Evolutionary conservation across 2,113 vertebrate species (phyloP), one percentile per base, ranked within the genome.

Genomic region (Pundamilia nyererei): DNA sequence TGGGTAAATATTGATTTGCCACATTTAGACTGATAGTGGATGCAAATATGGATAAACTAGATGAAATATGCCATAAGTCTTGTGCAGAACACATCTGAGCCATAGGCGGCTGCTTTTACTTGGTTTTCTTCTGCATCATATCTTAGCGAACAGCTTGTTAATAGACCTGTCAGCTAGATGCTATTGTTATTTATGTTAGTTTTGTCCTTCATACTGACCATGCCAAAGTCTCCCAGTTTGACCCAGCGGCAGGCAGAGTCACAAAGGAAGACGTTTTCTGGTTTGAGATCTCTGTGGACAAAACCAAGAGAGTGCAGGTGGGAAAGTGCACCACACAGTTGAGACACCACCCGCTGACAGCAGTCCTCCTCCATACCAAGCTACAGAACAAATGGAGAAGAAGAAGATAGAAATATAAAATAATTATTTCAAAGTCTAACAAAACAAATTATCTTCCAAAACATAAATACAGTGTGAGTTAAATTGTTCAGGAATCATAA

Each of bases 241-340:
- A 98, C 97, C 21, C 92, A 96, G 3, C 90, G 95, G 47, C 98
- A 98, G 1, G 86, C 89, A 0, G 93, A 51, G 89, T 98, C 98
- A 0, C 97, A 98, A 82, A 98, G 96, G 86, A 98, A 96, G 58
- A 98, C 95, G 1, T 98, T 98, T 92, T 98, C 98, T 0, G 98
- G 97, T 90, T 98, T 98, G 82, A 98, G 90, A 0, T 98, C 98
- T 0, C 98, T 95, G 24, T 98, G 98, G 54, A 98, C 97, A 42
- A 98, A 96, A 2, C 97, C 97, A 0, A 96, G 96, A 17, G 96
- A 79, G 26, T 98, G 98, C 49, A 98, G 97, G 90, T 97, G 98
- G 82, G 97, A 95, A 72, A 98, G 94, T 0, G 98, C 98, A 5
- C 95, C 94, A 0, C 97, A 96, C 24, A 98, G 88, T 93, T 98